Evolutionary conservation across 2,888 invertebrate species (phyloP).

Genomic region (Hetaerina titia): DNA sequence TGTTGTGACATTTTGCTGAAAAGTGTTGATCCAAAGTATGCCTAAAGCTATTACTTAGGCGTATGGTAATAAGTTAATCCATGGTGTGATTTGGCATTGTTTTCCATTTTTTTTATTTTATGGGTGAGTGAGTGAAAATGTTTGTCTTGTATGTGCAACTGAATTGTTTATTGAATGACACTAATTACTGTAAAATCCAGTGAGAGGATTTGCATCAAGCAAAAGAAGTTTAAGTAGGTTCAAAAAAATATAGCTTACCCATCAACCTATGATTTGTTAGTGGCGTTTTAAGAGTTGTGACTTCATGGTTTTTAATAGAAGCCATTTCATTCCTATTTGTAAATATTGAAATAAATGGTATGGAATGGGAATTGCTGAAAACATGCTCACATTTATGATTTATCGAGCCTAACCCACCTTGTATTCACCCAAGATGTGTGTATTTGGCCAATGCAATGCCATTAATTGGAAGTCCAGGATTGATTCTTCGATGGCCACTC

Average conservation of each 20-base stretch:
- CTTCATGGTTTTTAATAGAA: conserved; percentile 20
- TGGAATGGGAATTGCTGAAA: neutral
- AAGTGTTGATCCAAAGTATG: conserved; percentile 28
- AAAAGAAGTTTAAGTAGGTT: conserved; percentile 49
- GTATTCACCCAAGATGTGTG: neutral
- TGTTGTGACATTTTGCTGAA: conserved; percentile 55
- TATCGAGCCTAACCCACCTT: neutral
- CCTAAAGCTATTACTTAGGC: conserved; percentile 25
- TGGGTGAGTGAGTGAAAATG: conserved; percentile 49
- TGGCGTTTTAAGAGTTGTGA: conserved; percentile 35
- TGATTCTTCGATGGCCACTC: no score
- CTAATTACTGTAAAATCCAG: conserved; percentile 12
- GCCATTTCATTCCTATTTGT: conserved; percentile 56
- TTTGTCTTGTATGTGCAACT: conserved; percentile 46
- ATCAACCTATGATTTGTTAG: conserved; percentile 23
- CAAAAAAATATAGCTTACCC: conserved; percentile 55
- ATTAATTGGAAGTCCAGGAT: no score
- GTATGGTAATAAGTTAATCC: neutral
- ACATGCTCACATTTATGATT: neutral
- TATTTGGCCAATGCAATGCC: neutral
- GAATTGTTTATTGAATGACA: conserved; percentile 23
- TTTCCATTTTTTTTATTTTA: conserved; percentile 34
- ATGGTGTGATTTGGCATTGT: neutral
- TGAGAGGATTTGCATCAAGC: conserved; percentile 24
- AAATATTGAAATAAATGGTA: conserved; percentile 53